These are phyloP conservation scores for Cheilosia impressa DNA, from an alignment of 2,888 invertebrate genomes.

Conservation along the genomic window DNA sequence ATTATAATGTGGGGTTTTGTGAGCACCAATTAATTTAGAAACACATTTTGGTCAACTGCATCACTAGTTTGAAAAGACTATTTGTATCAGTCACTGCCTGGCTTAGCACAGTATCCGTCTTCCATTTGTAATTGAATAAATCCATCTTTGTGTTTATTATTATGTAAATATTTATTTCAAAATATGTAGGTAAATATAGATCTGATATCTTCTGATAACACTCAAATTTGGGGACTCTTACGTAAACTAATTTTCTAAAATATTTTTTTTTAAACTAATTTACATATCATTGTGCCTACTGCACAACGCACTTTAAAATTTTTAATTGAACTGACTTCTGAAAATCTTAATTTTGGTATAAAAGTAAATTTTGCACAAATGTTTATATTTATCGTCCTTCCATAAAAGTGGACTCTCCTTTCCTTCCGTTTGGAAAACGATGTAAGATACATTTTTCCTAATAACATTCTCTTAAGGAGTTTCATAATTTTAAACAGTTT, in stretches of 20 bases:
- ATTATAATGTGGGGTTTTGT: too few relatives aligned
- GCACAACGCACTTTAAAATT: slow-evolving; percentile 1
- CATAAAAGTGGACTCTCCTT: not conserved
- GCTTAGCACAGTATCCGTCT: too few relatives aligned
- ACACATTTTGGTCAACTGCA: too few relatives aligned
- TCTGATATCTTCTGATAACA: slow-evolving; percentile 42
- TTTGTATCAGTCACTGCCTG: too few relatives aligned
- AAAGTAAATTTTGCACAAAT: slow-evolving; percentile 28
- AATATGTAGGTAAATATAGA: slow-evolving; percentile 64
- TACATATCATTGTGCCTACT: not conserved
- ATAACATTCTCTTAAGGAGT: slow-evolving; percentile 3
- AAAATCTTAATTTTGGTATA: slow-evolving; percentile 38
- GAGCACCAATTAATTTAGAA: too few relatives aligned
- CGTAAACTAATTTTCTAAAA: slow-evolving; percentile 15
- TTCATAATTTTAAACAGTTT: slow-evolving; percentile 38
- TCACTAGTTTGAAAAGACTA: too few relatives aligned
- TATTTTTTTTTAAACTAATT: not conserved
- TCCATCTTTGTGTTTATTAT: slow-evolving; percentile 32
- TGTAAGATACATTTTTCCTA: not conserved
- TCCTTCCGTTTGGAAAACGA: not conserved
- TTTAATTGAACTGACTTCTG: slow-evolving; percentile 17
- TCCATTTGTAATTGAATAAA: not conserved
- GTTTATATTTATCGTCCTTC: slow-evolving; percentile 17
- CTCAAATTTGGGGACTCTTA: slow-evolving; percentile 15
- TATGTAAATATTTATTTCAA: slow-evolving; percentile 74